A percentile compares a stretch with the other conserved stretches of the same genome.
These are phyloP conservation scores for Drosophila kepulauana DNA, from an alignment of 1,140 invertebrate species.

Conservation along the genomic window DNA sequence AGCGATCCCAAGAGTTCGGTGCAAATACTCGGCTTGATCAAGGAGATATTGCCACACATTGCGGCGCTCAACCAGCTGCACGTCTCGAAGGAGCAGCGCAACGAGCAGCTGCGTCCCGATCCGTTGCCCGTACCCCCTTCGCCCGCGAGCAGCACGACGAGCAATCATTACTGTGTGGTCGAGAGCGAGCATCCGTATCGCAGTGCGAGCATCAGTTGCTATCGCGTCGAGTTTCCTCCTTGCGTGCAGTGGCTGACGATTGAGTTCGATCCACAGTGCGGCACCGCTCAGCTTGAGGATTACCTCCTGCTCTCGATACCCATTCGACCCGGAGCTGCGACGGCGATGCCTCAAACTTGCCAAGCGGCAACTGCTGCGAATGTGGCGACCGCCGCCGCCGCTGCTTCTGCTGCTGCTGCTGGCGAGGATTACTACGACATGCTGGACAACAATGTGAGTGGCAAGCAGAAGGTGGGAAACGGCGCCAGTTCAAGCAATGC, in stretches of 20 bases:
- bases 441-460: slow-evolving; percentile 70
- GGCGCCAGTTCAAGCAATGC: slow-evolving; percentile 38
- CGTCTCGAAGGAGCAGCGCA: slow-evolving; percentile 82
- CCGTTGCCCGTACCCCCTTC: slow-evolving; percentile 28
- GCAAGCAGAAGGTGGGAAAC: not conserved
- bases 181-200: slow-evolving; percentile 99
- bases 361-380: not conserved
- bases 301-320: slow-evolving; percentile 94
- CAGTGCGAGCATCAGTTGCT: slow-evolving; percentile 94
- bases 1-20: slow-evolving; percentile 95
- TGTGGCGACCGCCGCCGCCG: not conserved
- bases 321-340: slow-evolving; percentile 59
- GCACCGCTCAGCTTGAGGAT: slow-evolving; percentile 97
- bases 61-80: slow-evolving; percentile 92
- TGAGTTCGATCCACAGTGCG: slow-evolving; percentile 96
- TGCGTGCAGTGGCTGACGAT: slow-evolving; percentile 96
- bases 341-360: not conserved
- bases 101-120: slow-evolving; percentile 42
- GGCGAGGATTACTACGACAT: slow-evolving; percentile 76
- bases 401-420: not conserved
- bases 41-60: slow-evolving; percentile 95
- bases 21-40: slow-evolving; percentile 94
- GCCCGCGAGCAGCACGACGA: slow-evolving; percentile 86
- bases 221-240: slow-evolving; percentile 95
- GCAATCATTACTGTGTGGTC: slow-evolving; percentile 95